These are phyloP conservation scores for Struthio camelus DNA, from an alignment of 2,113 vertebrate genomes.

Conservation along the genomic window DNA sequence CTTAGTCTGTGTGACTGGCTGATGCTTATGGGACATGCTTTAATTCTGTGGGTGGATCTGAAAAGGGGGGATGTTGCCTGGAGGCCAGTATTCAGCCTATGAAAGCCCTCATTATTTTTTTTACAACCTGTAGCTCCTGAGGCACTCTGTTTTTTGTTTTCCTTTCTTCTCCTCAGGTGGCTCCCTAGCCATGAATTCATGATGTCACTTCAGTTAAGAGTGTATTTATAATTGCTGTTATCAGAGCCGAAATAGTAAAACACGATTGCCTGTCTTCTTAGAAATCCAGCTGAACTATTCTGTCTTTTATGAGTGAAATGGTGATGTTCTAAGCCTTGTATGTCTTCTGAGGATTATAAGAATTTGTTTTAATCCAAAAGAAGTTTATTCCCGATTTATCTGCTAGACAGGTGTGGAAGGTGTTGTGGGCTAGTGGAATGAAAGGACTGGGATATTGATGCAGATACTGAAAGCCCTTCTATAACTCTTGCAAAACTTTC, in stretches of 20 bases:
- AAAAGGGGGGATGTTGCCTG: background rate
- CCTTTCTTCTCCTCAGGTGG: background rate
- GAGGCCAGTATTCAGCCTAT: background rate
- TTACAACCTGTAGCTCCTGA: background rate
- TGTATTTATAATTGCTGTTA: background rate
- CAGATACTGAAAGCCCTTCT: background rate
- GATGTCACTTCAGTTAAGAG: background rate
- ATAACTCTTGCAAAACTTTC: background rate
- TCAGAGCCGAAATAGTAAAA: background rate
- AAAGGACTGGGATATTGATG: background rate
- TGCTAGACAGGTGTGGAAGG: background rate
- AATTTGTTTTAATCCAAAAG: background rate
- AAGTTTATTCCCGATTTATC: background rate
- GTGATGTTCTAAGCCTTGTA: background rate
- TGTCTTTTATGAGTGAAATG: background rate
- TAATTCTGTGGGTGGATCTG: background rate
- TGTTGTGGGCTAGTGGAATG: background rate
- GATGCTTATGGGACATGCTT: background rate
- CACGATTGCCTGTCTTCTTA: background rate
- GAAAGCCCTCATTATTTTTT: background rate
- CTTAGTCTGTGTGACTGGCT: background rate
- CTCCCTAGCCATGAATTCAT: background rate
- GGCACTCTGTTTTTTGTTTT: background rate
- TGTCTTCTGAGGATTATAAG: background rate
- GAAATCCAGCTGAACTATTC: background rate